Base-by-base conservation (phyloP, 2,113 vertebrate genomes). In the Notarius quadriscutis region DNA sequence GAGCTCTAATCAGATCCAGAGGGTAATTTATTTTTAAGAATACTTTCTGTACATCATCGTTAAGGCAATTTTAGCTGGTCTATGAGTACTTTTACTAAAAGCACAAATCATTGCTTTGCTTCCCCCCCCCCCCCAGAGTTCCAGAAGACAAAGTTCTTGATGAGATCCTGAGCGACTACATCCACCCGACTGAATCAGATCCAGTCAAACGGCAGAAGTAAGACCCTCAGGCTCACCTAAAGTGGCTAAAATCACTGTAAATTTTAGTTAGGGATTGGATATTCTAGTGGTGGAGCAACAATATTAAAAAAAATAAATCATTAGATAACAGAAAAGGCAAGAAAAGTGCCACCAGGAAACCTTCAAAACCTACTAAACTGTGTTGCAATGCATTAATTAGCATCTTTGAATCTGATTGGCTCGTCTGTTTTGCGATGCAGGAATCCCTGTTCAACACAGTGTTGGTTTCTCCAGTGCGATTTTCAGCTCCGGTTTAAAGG, bases 131-230 rank as follows among this genome's bases (percentile, higher is more conserved):
- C 22, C n/a, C 10, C 91, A 99, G 98, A 93, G 96, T 97, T 53
- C 93, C 96, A 27, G 97, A 97, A 0, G 92, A 94, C 89, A 95
- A 94, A 91, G 96, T 91, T 0, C 92, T 98, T 5, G 84, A 93
- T 90, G 94, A 97, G 93, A 95, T 99, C 91, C 93, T 99, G 86
- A 95, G 93, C 77, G 84, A 91, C 0, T 99, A 97, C 69, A 94
- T 98, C 92, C 97, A 99, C 92, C 97, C 97, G 14, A 95, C 95
- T 87, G 96, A 97, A 69, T 97, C 97, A 2, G 96, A 99, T 93
- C 97, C 97, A 87, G 94, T 97, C 41, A 94, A 94, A 89, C 96
- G 95, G 84, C 98, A 99, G 89, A 99, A 96, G 98, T 97, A 94
- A 72, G 84, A 10, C 0, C 27, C 8, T 2, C 9, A 4, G 14